Percentiles rank a stretch among this genome's conserved stretches.
phyloP scores from a whole-genome alignment of 2,113 vertebrate species.

The Puffinus mauretanicus region DNA sequence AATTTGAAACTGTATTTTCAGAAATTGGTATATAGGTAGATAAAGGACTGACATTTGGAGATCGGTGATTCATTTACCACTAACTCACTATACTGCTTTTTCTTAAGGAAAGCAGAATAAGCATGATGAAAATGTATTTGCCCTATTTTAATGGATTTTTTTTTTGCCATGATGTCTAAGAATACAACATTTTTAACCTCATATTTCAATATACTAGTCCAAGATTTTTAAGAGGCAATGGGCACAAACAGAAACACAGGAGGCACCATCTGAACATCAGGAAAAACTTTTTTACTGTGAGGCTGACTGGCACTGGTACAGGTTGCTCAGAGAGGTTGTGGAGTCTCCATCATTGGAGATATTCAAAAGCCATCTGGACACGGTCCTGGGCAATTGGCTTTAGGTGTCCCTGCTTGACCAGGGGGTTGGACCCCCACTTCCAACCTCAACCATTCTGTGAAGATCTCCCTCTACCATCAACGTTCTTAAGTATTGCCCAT shows the following conservation, averaged over 20 bases:
- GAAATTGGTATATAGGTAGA: not conserved
- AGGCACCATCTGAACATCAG: not conserved
- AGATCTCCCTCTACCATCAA: not conserved
- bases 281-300: not conserved
- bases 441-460: not conserved
- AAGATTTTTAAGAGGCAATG: not conserved
- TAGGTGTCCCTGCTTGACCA: not conserved
- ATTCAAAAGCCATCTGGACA: not conserved
- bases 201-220: not conserved
- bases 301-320: not conserved
- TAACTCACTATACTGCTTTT: not conserved
- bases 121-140: not conserved
- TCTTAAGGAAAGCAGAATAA: not conserved
- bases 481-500: not conserved
- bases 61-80: not conserved
- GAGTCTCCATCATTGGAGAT: not conserved
- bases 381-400: not conserved
- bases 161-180: not conserved
- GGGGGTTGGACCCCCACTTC: not conserved
- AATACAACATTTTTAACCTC: not conserved
- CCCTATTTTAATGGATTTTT: not conserved
- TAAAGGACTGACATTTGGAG: not conserved
- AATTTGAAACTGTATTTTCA: conserved; percentile 2
- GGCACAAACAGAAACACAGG: not conserved
- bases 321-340: not conserved